Conservation (phyloP, 92 coral and sea anemone genomes). For the Bergia sp. region DNA sequence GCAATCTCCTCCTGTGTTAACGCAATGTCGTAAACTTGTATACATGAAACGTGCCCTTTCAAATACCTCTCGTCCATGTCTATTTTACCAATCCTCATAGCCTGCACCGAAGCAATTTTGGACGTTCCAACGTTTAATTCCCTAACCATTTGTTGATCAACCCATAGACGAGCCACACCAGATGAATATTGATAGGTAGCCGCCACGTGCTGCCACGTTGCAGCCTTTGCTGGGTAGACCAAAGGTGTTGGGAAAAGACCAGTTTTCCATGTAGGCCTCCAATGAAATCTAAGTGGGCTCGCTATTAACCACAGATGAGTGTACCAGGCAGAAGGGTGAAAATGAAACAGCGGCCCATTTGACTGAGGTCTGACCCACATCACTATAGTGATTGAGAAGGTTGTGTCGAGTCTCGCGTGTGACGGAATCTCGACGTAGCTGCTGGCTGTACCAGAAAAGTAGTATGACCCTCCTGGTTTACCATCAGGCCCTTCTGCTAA, state of each 20-base stretch:
- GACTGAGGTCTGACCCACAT: conserved; percentile 38
- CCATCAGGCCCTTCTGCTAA: conserved; percentile 43
- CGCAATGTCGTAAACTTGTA: conserved; percentile 41
- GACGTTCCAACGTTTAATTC: not conserved
- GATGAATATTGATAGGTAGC: not conserved
- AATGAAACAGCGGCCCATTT: conserved; percentile 35
- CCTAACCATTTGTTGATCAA: conserved; percentile 2
- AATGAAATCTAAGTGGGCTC: too few relatives aligned
- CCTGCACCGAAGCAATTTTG: not conserved
- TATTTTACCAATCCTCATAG: conserved; percentile 26
- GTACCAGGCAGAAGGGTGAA: not conserved
- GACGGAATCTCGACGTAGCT: conserved; percentile 37
- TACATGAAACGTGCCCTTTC: conserved; percentile 29
- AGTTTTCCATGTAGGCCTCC: too few relatives aligned
- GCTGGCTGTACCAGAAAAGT: conserved; percentile 11
- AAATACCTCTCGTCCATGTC: conserved; percentile 2
- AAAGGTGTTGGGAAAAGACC: too few relatives aligned
- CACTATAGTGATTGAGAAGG: conserved; percentile 34
- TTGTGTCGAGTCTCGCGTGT: not conserved
- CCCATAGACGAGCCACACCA: conserved; percentile 9
- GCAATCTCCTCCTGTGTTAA: conserved; percentile 24
- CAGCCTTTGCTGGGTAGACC: not conserved
- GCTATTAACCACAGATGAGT: not conserved
- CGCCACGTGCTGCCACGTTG: conserved; percentile 21
- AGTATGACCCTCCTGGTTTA: conserved; percentile 41